Evolutionary conservation across 2,113 vertebrate genomes (phyloP), one percentile per base, ranked within the genome.

Genomic region (Lepus europaeus): DNA sequence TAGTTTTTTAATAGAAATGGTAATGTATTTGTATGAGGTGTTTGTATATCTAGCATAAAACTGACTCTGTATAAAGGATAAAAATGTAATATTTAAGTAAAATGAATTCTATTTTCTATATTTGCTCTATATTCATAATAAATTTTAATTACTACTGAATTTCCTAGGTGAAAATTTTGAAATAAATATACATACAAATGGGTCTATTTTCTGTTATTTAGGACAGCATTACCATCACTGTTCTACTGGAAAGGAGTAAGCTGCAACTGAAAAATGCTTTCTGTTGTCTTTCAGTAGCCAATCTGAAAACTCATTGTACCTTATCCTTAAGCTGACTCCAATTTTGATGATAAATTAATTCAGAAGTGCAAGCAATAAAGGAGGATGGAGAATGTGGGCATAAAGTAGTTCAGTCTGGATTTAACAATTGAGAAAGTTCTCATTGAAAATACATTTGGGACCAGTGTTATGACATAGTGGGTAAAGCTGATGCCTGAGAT

Each of bases 321-420:
- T 93, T 61, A 6, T n/a, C 88, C 12, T 61, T 73, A 89, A 69
- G 2, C 23, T 91, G 51, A 59, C 20, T 53, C 59, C 64, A 77
- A 31, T 87, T 89, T 91, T 69, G 23, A 33, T 92, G 4, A 73
- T 33, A 87, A 87, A 81, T 77, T 87, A 69, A 87, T 74, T 25
- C 6, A 22, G 10, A 56, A 29, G 0, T 8, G 0, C 68, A 61
- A 69, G 11, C 16, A 76, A 74, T 61, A 45, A 29, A 39, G n/a
- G 36, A 45, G 9, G 19, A 22, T 63, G 77, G 25, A 16, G 19
- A 23, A 29, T 29, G 6, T 51, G 56, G 20, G 8, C 5, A 63
- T 7, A 31, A 64, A 83, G 36, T 6, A 83, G 4, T 17, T 64
- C 51, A 77, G 12, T 9, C 70, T 9, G 36, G 0, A 39, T 10